Evolutionary conservation across 2,797 vertebrate species (phyloP), one percentile per base, ranked within the genome.

Genomic region (Ctenopoma kingsleyae): DNA sequence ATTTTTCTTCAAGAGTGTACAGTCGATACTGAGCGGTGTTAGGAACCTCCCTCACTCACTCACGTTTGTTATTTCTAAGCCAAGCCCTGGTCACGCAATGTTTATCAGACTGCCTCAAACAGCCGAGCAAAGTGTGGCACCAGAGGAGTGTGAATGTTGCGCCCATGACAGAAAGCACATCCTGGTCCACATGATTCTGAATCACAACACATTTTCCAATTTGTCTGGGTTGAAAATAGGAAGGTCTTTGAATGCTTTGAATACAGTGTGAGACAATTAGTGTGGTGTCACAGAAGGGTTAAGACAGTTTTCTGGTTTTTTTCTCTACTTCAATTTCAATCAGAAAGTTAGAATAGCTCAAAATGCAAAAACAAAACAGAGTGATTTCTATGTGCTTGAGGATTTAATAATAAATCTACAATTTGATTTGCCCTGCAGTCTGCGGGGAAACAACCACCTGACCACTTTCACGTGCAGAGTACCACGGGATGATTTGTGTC

Each of bases 1-100:
- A 12, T 67, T 82, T 87, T 82, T 64, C 75, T 77, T 87, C 77
- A 64, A 63, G 76, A 72, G 83, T 9, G 15, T 74, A 69, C 62
- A 56, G 74, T 27, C 30, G 23, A 78, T 81, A 78, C 46, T 46
- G 56, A 84, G 82, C 9, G 9, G 47, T 52, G 43, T 54, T 27
- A 17, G 40, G 87, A 75, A 80, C 81, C 85, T 81, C 79, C 58
- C 80, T 84, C 67, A 1, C 78, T 84, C 67, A 1, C 78, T 87
- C 77, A 76, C 76, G 51, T 91, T 87, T 92, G 90, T 91, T 92
- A 89, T 89, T 89, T 72, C 78, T 76, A 41, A 76, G 43, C 84
- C 44, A 41, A 85, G 77, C 57, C 71, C 67, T 30, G 68, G 87
- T 92, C 89, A 92, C 82, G 86, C 88, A 78, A 82, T 90, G 90